Percentiles rank a stretch among this genome's conserved stretches.
These are phyloP conservation scores for Drosophila pallidifrons DNA, from an alignment of 1,140 invertebrate species.

Conservation along the genomic window DNA sequence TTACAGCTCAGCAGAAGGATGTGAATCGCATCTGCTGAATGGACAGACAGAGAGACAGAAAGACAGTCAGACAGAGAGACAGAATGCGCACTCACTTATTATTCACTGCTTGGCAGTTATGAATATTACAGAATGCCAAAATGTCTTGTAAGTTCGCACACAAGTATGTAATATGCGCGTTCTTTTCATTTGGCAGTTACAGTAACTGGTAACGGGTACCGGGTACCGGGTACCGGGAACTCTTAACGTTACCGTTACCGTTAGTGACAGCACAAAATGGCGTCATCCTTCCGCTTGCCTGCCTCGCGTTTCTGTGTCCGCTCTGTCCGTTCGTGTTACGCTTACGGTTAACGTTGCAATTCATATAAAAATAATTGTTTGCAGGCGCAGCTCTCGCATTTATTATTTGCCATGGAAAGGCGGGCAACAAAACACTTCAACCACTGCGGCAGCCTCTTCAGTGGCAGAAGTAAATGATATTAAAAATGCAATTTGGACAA, in stretches of 20 bases:
- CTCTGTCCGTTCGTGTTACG: conserved; percentile 21
- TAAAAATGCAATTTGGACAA: conserved; percentile 78
- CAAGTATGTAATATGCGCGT: conserved; percentile 66
- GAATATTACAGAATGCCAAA: conserved; percentile 77
- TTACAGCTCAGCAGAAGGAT: conserved; percentile 15
- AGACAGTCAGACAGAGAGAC: too few relatives aligned
- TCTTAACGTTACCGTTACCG: conserved; percentile 53
- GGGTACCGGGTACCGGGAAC: background rate
- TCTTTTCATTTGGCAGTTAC: conserved; percentile 51
- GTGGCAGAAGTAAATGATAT: conserved; percentile 50
- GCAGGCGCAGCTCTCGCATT: conserved; percentile 61
- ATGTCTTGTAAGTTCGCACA: conserved; percentile 71
- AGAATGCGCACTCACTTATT: conserved; percentile 21
- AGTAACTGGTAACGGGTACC: background rate
- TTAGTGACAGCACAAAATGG: conserved; percentile 53
- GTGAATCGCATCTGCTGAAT: conserved; percentile 9
- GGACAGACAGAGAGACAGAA: background rate
- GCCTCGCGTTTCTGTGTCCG: conserved; percentile 9
- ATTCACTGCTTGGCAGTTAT: conserved; percentile 60
- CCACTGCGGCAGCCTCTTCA: conserved; percentile 3
- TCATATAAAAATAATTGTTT: conserved; percentile 82
- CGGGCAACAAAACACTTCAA: conserved; percentile 31
- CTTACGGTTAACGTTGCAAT: conserved; percentile 54
- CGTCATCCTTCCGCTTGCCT: conserved; percentile 30
- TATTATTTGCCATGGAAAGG: conserved; percentile 68